Percentiles rank a stretch among this genome's conserved stretches.
These are phyloP conservation scores for Leucoma salicis DNA, from an alignment of 2,888 invertebrate species.

Conservation along the genomic window DNA sequence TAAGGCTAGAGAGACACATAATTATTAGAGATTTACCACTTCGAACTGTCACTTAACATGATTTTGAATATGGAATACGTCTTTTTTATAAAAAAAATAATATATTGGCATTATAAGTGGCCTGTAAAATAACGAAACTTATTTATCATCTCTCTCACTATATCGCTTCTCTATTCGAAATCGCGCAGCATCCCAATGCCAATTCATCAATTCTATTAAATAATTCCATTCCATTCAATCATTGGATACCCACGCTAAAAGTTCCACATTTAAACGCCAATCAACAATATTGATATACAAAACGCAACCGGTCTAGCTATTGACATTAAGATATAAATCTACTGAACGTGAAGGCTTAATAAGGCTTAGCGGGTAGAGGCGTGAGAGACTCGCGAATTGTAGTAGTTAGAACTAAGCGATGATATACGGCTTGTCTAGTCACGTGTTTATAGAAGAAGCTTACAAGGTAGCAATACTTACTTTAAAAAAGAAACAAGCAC, in stretches of 20 bases:
- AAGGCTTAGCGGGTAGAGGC: constrained; percentile 25
- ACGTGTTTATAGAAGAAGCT: neutral
- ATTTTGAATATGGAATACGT: too few species aligned
- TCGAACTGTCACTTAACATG: too few species aligned
- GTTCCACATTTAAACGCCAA: constrained; percentile 25
- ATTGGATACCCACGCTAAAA: constrained; percentile 8
- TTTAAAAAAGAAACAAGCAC: too few species aligned
- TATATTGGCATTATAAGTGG: too few species aligned
- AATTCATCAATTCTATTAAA: constrained; percentile 7
- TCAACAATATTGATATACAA: constrained; percentile 29
- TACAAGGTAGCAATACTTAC: too few species aligned
- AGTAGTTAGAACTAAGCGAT: constrained; percentile 6
- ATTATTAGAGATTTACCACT: too few species aligned
- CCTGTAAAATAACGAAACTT: neutral
- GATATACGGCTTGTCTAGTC: neutral
- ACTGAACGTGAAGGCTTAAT: constrained; percentile 28
- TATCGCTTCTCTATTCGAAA: neutral
- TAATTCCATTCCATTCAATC: constrained; percentile 15
- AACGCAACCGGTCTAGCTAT: constrained; percentile 20
- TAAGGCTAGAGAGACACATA: too few species aligned
- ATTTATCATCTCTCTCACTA: neutral
- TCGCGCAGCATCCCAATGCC: neutral
- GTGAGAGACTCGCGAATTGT: constrained; percentile 23
- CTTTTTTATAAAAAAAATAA: too few species aligned
- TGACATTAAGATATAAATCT: constrained; percentile 39